Conservation (phyloP, 2,113 vertebrate genomes). For the Oreocharis arfaki region DNA sequence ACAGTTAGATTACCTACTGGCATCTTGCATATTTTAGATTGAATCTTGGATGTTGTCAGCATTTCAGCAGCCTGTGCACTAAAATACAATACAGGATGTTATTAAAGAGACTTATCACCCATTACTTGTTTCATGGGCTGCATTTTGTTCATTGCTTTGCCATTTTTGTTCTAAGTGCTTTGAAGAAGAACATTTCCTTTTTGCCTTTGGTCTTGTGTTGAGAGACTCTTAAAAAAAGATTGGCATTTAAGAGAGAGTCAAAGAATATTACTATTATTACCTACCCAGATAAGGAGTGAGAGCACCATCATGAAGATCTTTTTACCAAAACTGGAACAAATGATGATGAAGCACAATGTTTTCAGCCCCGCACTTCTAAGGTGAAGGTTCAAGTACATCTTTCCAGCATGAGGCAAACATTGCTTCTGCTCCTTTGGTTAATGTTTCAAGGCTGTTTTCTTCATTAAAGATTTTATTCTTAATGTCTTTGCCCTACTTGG, state of each 20-base stretch:
- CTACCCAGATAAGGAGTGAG: neutral
- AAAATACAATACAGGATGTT: neutral
- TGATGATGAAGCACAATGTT: neutral
- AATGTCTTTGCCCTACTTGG: constrained; percentile 19
- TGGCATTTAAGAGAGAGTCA: neutral
- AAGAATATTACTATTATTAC: neutral
- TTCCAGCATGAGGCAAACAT: neutral
- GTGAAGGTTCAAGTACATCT: neutral
- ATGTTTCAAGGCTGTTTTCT: neutral
- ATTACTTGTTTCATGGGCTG: neutral
- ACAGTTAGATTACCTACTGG: neutral
- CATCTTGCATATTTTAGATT: neutral
- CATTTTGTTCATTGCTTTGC: neutral
- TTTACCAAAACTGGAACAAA: neutral
- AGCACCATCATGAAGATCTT: neutral
- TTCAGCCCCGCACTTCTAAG: neutral
- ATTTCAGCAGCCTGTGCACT: neutral
- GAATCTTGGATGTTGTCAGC: neutral
- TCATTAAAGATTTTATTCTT: constrained; percentile 11
- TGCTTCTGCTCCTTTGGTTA: neutral
- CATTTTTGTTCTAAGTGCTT: neutral
- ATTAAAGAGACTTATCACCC: neutral
- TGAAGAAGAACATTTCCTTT: neutral
- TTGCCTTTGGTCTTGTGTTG: neutral
- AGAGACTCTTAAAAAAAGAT: neutral